phyloP scores from a whole-genome alignment of 2,797 vertebrate species.

The Squalus acanthias region DNA sequence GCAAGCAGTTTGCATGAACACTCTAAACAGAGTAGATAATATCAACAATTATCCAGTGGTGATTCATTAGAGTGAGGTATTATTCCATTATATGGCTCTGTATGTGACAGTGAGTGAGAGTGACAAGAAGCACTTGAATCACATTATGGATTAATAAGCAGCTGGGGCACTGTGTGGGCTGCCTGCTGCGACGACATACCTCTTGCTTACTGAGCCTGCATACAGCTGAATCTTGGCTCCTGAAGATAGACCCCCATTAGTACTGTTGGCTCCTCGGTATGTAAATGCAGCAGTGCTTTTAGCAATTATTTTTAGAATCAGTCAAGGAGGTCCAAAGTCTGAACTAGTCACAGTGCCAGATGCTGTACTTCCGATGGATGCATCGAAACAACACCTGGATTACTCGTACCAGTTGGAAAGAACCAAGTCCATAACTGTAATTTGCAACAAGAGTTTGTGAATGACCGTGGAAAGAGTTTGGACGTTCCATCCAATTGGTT shows the following conservation, averaged over 20 bases:
- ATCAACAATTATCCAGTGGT: slow-evolving; percentile 39
- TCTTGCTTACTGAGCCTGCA: slow-evolving; percentile 38
- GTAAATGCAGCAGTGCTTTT: not conserved
- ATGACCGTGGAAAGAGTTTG: not conserved
- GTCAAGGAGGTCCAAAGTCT: not conserved
- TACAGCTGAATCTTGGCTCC: slow-evolving; percentile 23
- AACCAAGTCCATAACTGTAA: not conserved
- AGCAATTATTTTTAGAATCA: not conserved
- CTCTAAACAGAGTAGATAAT: slow-evolving; percentile 41
- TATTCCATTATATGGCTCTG: not conserved
- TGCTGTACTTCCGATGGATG: not conserved
- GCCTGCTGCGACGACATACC: slow-evolving; percentile 41
- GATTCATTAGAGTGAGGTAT: slow-evolving; percentile 45
- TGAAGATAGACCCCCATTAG: slow-evolving; percentile 46
- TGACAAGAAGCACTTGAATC: slow-evolving; percentile 43
- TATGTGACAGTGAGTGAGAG: slow-evolving; percentile 40
- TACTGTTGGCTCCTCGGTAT: slow-evolving; percentile 43
- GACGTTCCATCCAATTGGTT: not conserved
- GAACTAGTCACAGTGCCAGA: not conserved
- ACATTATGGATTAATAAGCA: slow-evolving; percentile 42
- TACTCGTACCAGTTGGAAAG: not conserved
- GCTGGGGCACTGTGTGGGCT: slow-evolving; percentile 41
- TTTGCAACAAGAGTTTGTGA: not conserved
- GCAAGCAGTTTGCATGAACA: slow-evolving; percentile 37
- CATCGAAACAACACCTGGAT: not conserved